Base-by-base conservation (phyloP, 2,797 vertebrate species). In the Ciconia nigra region DNA sequence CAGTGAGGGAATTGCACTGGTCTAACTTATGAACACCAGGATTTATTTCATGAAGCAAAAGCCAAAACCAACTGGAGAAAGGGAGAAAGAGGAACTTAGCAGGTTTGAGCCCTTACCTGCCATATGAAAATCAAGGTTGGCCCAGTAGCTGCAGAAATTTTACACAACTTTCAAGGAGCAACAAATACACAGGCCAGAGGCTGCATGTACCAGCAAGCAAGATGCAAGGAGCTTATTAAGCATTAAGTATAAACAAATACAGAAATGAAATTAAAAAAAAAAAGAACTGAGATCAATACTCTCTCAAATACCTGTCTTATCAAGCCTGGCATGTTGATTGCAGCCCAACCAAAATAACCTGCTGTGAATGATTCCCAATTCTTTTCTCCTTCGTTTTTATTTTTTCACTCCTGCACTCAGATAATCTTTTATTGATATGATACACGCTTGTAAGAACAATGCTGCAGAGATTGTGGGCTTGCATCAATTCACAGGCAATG, bases 381-480 rank as follows among this genome's bases (percentile, higher is more conserved):
- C 24, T 89, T 86, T 95, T 86, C 93, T 78, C 80, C 70, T 97
- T 91, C 29, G 37, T 94, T 96, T 96, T 85, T 94, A 46, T 93
- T 90, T 96, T 95, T 93, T 94, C 77, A 66, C 89, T 94, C 39
- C 62, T 72, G 49, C 59, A 79, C 70, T 94, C 0, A 1, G 83
- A 95, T 93, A 91, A 94, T 94, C 80, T 94, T 95, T 95, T 94
- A 95, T 94, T 95, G 93, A 83, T 96, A 95, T 57, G 77, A 83
- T 76, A 61, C 62, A 84, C 0, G 1, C 51, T 79, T 90, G 55
- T 88, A 82, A 79, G 91, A 95, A 93, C 85, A 94, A 93, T 79
- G 70, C 28, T 83, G 79, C 65, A 91, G 69, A 87, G 76, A 84
- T 24, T 79, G 77, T 52, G 42, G 61, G 57, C 42, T 95, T 96